Evolutionary conservation across 2,797 vertebrate genomes (phyloP).

Genomic region (Notolabrus celidotus): DNA sequence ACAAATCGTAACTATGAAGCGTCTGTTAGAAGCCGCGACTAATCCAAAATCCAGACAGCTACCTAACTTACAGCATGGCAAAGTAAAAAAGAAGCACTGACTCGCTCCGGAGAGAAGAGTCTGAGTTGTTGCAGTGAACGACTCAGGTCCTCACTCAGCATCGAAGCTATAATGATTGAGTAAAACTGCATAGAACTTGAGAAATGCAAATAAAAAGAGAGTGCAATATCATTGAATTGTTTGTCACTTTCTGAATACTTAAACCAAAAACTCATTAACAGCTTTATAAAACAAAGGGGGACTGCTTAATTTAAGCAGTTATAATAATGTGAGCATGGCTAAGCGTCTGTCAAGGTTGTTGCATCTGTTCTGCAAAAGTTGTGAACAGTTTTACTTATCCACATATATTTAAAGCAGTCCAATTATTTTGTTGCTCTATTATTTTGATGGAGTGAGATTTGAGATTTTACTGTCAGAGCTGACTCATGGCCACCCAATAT

Average conservation of each 20-base stretch:
- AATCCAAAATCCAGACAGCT: constrained; percentile 44
- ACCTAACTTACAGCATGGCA: not conserved
- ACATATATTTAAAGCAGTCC: constrained; percentile 48
- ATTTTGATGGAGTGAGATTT: constrained; percentile 35
- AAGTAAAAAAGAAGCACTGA: not conserved
- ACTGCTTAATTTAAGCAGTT: constrained; percentile 39
- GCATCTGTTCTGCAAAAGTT: constrained; percentile 13
- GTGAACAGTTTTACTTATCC: constrained; percentile 32
- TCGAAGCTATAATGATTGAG: constrained; percentile 13
- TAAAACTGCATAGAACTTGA: not conserved
- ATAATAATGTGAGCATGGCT: constrained; percentile 27
- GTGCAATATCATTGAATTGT: constrained; percentile 3
- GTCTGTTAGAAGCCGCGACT: constrained; percentile 21
- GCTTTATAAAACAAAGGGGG: constrained; percentile 26
- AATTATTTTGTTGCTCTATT: constrained; percentile 48
- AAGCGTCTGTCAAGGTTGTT: constrained; percentile 30
- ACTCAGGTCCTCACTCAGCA: constrained; percentile 27
- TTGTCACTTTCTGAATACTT: not conserved
- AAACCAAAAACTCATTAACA: not conserved
- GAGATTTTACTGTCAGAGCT: constrained; percentile 47
- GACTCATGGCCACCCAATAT: constrained; percentile 55
- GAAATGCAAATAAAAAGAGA: constrained; percentile 5
- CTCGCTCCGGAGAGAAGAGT: constrained; percentile 1
- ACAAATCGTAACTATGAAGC: constrained; percentile 5
- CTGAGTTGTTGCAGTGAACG: constrained; percentile 24